Evolutionary conservation across 2,797 vertebrate genomes (phyloP).

Genomic region (Takifugu rubripes): DNA sequence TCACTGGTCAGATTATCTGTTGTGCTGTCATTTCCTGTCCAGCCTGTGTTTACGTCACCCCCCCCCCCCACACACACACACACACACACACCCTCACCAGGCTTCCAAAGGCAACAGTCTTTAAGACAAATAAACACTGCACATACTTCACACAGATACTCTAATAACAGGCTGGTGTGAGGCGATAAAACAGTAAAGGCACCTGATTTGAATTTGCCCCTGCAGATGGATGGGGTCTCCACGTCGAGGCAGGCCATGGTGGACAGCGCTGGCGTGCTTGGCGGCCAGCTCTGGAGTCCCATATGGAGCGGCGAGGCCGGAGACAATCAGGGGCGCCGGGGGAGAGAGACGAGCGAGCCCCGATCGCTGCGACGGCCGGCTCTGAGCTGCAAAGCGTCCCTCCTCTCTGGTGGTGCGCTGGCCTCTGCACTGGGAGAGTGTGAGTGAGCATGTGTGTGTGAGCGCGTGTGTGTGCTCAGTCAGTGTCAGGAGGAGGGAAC

Average conservation of each 20-base stretch:
- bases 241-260: constrained; percentile 78
- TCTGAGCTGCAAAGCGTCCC: constrained; percentile 49
- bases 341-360: constrained; percentile 50
- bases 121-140: neutral
- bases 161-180: constrained; percentile 4
- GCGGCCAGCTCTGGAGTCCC: constrained; percentile 74
- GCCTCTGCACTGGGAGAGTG: constrained; percentile 52
- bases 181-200: constrained; percentile 19
- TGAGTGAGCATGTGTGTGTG: constrained; percentile 28
- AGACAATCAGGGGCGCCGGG: constrained; percentile 37
- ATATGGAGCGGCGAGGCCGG: constrained; percentile 64
- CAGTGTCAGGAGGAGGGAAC: constrained; percentile 71
- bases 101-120: constrained; percentile 1
- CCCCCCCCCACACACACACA: neutral
- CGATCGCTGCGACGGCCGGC: constrained; percentile 47
- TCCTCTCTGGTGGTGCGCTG: constrained; percentile 58
- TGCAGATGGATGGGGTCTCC: constrained; percentile 76
- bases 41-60: constrained; percentile 24
- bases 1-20: constrained; percentile 40
- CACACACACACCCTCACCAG: neutral
- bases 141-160: neutral
- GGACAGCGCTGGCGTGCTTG: constrained; percentile 54
- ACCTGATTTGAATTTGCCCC: constrained; percentile 61
- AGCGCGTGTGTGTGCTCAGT: constrained; percentile 33
- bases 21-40: constrained; percentile 56